These are phyloP conservation scores for Sitodiplosis mosellana DNA, from an alignment of 1,140 invertebrate species.

Conservation along the genomic window DNA sequence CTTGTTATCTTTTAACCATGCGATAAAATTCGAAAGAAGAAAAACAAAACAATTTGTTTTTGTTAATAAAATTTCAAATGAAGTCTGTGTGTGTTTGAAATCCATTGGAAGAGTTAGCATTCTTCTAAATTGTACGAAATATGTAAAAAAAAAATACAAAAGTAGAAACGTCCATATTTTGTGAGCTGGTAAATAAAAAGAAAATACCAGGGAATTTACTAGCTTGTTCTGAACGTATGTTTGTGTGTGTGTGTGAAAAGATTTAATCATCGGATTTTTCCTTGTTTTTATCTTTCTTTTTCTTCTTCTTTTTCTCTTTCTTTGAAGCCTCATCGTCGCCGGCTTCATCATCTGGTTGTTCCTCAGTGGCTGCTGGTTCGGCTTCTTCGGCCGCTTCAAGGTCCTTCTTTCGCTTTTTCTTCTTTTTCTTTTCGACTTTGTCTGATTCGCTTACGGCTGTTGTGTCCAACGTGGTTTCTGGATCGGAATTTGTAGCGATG, in stretches of 20 bases:
- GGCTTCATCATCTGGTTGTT: slow-evolving; percentile 8
- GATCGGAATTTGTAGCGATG: slow-evolving; percentile 18
- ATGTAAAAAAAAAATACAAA: too few relatives aligned
- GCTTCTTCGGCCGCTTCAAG: slow-evolving; percentile 26
- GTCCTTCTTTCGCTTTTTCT: slow-evolving; percentile 34
- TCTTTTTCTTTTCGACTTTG: slow-evolving; percentile 42
- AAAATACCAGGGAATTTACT: too few relatives aligned
- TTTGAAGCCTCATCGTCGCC: slow-evolving; percentile 5
- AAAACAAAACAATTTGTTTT: too few relatives aligned
- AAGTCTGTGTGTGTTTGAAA: too few relatives aligned
- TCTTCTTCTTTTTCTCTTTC: slow-evolving; percentile 47
- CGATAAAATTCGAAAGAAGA: too few relatives aligned
- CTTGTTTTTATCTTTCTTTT: slow-evolving; percentile 50
- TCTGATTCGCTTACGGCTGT: slow-evolving; percentile 21
- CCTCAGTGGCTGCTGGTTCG: slow-evolving; percentile 16
- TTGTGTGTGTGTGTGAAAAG: not conserved
- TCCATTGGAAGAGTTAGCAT: too few relatives aligned
- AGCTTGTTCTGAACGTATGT: too few relatives aligned
- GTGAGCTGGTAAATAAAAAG: too few relatives aligned
- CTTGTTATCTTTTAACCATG: too few relatives aligned
- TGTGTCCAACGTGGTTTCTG: slow-evolving; percentile 19
- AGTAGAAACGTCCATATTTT: too few relatives aligned
- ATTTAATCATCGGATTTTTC: slow-evolving; percentile 24
- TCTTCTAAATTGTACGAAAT: too few relatives aligned
- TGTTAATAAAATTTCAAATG: too few relatives aligned